Evolutionary conservation across 2,797 vertebrate genomes (phyloP).

Genomic region (Podarcis siculus): DNA sequence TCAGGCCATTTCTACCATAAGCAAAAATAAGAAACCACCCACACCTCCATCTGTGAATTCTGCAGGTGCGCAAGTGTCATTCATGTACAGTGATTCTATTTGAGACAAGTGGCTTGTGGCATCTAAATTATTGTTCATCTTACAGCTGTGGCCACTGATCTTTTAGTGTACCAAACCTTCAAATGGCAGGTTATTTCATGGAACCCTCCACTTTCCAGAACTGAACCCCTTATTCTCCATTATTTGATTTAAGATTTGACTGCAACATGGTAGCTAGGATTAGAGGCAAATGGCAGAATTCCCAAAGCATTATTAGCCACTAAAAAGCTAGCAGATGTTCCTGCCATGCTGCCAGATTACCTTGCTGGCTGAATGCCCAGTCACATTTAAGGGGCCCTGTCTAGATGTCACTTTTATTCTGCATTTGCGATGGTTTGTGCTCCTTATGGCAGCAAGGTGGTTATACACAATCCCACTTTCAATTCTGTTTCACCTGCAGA

Average conservation of each 20-base stretch:
- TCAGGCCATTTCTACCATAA: background rate
- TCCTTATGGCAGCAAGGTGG: too few relatives aligned
- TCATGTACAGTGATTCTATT: background rate
- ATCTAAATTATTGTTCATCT: background rate
- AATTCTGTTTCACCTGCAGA: too few relatives aligned
- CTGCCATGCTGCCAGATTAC: background rate
- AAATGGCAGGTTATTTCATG: background rate
- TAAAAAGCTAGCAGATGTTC: background rate
- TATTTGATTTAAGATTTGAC: background rate
- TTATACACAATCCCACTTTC: too few relatives aligned
- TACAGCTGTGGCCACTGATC: background rate
- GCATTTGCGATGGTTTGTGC: too few relatives aligned
- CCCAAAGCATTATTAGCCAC: background rate
- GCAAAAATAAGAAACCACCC: background rate
- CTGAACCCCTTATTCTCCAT: background rate
- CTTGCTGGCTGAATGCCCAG: background rate
- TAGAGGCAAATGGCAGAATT: background rate
- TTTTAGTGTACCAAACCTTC: background rate
- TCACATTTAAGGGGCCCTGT: background rate
- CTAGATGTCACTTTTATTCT: too few relatives aligned
- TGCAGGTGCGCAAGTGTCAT: background rate
- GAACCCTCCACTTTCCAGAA: background rate
- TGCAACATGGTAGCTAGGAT: background rate
- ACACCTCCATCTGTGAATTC: background rate
- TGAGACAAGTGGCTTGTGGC: background rate